phyloP scores from a whole-genome alignment of 2,888 invertebrate genomes.

The Mongoloraphidia duomilia region DNA sequence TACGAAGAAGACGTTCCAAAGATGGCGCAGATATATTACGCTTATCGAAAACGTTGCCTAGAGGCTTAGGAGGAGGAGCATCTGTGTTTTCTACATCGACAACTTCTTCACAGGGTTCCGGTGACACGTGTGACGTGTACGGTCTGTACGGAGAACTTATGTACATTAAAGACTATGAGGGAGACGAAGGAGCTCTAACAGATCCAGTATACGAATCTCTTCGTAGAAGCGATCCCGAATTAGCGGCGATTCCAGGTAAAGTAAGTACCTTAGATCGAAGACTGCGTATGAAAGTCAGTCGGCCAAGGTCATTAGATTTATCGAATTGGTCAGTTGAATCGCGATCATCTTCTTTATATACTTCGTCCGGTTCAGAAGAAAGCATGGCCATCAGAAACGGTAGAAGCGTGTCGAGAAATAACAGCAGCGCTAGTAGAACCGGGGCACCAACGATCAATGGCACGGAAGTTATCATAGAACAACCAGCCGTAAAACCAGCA shows the following conservation, averaged over 20 bases:
- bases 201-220: conserved; percentile 62
- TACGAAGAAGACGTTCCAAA: conserved; percentile 42
- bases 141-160: conserved; percentile 80
- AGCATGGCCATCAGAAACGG: conserved; percentile 53
- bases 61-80: conserved; percentile 49
- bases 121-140: conserved; percentile 69
- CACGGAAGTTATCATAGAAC: conserved; percentile 19
- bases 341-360: conserved; percentile 63
- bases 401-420: conserved; percentile 57
- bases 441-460: conserved; percentile 23
- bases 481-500: conserved; percentile 9
- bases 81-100: conserved; percentile 38
- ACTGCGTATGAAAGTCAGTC: conserved; percentile 65
- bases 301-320: conserved; percentile 67
- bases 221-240: conserved; percentile 68
- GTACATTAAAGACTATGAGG: conserved; percentile 76
- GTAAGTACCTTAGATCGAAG: conserved; percentile 70
- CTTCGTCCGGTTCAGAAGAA: conserved; percentile 77
- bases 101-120: conserved; percentile 43
- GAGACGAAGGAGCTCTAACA: conserved; percentile 56
- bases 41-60: conserved; percentile 65
- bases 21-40: conserved; percentile 39
- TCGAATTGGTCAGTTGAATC: conserved; percentile 84
- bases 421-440: conserved; percentile 57
- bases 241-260: conserved; percentile 69